Evolutionary conservation across 2,113 vertebrate species (phyloP).

Genomic region (Panthera tigris): DNA sequence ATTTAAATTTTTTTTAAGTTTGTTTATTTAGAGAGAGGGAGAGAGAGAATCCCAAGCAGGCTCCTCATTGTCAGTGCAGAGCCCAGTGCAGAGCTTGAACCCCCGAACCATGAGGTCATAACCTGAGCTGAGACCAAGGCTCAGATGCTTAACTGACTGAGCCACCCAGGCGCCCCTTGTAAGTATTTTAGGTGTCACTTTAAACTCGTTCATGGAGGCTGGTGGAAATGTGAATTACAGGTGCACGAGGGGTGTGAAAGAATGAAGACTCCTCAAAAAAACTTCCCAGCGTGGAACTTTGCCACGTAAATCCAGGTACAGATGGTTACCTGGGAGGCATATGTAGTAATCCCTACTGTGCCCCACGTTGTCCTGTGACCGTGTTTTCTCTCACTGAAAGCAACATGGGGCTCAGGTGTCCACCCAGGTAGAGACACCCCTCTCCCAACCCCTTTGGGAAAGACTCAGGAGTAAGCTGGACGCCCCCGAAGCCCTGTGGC

Average conservation of each 20-base stretch:
- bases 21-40: too few species aligned
- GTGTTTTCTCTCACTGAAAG: too few species aligned
- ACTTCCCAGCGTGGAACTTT: accelerated
- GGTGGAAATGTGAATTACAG: not conserved
- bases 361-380: accelerated
- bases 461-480: too few species aligned
- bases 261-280: accelerated
- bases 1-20: too few species aligned
- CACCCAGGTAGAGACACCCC: accelerated
- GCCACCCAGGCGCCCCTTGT: too few species aligned
- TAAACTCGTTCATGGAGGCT: not conserved
- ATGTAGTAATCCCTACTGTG: accelerated
- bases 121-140: too few species aligned
- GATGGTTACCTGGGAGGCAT: accelerated
- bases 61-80: too few species aligned
- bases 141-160: too few species aligned
- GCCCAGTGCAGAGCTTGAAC: too few species aligned
- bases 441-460: too few species aligned
- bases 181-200: not conserved
- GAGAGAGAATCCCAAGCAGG: too few species aligned
- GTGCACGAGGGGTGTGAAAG: accelerated
- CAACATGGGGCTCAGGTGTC: not conserved
- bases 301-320: accelerated
- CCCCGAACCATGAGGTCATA: too few species aligned
- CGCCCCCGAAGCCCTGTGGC: accelerated